Evolutionary conservation across 2,797 vertebrate species (phyloP).

Genomic region (Tamandua tetradactyla): DNA sequence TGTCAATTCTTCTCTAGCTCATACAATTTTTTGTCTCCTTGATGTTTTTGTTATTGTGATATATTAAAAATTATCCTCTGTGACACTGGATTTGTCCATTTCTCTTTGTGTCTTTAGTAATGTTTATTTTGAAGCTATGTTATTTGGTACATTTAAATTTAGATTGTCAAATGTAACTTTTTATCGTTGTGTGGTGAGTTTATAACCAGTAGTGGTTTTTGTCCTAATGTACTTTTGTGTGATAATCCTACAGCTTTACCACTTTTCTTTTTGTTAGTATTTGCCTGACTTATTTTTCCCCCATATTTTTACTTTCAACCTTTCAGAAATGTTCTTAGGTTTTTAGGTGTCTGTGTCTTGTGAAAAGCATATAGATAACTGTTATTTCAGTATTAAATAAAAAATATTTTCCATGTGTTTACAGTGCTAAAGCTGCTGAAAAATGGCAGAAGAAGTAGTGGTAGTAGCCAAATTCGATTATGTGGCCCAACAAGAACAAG

Average conservation of each 20-base stretch:
- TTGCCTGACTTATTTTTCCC: neutral
- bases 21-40: neutral
- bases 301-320: constrained; percentile 34
- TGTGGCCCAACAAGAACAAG: constrained; percentile 96
- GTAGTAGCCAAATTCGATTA: constrained; percentile 97
- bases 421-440: constrained; percentile 86
- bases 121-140: neutral
- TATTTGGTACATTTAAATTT: constrained; percentile 29
- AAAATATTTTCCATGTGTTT: constrained; percentile 65
- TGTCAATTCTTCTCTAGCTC: neutral
- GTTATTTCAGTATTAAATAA: neutral
- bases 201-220: constrained; percentile 20
- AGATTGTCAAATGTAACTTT: constrained; percentile 8
- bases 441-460: constrained; percentile 96
- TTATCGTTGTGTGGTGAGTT: constrained; percentile 13
- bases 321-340: neutral
- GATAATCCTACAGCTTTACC: neutral
- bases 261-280: constrained; percentile 29
- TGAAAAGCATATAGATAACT: neutral
- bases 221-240: constrained; percentile 38
- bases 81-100: neutral
- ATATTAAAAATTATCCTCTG: constrained; percentile 47
- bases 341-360: constrained; percentile 42
- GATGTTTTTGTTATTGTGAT: constrained; percentile 25
- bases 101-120: neutral